Conservation (phyloP, 2,113 vertebrate genomes). For the Indri indri region DNA sequence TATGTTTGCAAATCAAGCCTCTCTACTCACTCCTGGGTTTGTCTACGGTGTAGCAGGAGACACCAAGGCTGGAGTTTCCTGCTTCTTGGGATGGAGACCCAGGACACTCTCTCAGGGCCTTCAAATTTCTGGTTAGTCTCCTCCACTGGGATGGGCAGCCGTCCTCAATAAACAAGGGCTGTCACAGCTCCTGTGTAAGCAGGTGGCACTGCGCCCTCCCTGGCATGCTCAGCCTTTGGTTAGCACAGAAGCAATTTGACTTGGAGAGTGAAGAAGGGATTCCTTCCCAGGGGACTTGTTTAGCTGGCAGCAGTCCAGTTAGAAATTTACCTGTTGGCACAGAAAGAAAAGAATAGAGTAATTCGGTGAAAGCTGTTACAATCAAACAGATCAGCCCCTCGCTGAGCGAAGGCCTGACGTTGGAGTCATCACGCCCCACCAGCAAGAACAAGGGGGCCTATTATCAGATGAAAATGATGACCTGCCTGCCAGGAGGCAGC, state of each 20-base stretch:
- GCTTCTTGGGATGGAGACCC: not conserved
- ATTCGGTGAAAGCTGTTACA: not conserved
- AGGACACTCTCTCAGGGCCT: not conserved
- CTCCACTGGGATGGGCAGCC: not conserved
- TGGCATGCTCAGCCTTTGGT: not conserved
- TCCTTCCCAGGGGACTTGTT: slow-evolving; percentile 40
- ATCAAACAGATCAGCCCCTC: not conserved
- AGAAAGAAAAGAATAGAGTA: slow-evolving; percentile 38
- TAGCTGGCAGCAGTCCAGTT: slow-evolving; percentile 24
- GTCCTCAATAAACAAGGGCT: not conserved
- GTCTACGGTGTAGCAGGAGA: not conserved
- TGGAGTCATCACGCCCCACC: not conserved
- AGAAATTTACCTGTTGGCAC: slow-evolving; percentile 56
- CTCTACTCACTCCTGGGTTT: not conserved
- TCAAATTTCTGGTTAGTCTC: not conserved
- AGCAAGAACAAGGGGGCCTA: not conserved
- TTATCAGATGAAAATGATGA: slow-evolving; percentile 11
- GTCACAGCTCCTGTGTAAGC: not conserved
- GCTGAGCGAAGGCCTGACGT: not conserved
- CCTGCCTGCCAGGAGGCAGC: not conserved
- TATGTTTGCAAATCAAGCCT: not conserved
- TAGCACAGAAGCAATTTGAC: slow-evolving; percentile 14
- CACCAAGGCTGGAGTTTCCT: not conserved
- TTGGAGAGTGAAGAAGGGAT: slow-evolving; percentile 1
- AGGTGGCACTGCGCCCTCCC: not conserved